Evolutionary conservation across 2,113 vertebrate genomes (phyloP).

Genomic region (Actenoides hombroni): DNA sequence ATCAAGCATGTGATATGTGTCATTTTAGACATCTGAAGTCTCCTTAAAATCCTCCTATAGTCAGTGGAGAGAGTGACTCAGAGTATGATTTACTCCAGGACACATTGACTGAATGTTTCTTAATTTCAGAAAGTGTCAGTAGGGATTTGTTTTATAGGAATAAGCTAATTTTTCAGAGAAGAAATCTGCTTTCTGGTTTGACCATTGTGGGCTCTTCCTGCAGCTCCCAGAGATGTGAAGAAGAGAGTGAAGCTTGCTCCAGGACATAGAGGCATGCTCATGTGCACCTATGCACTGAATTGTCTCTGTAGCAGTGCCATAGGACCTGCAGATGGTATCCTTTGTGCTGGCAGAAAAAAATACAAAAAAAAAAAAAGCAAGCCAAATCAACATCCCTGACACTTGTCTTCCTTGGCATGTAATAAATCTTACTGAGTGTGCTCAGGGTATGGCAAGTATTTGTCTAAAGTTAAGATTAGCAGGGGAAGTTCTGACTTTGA

Average conservation of each 20-base stretch:
- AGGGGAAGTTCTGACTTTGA: slow-evolving; percentile 42
- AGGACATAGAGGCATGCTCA: neutral
- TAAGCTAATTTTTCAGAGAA: neutral
- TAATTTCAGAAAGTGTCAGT: neutral
- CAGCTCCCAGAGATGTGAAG: neutral
- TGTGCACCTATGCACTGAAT: fast-evolving
- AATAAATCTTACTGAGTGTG: neutral
- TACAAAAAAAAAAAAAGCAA: neutral
- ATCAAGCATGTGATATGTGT: neutral
- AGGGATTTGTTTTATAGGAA: neutral
- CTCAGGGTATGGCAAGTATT: slow-evolving; percentile 6
- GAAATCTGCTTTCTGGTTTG: neutral
- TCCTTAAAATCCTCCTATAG: neutral
- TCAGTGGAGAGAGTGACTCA: neutral
- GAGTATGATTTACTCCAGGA: neutral
- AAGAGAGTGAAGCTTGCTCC: neutral
- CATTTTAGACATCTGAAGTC: neutral
- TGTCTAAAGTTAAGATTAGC: slow-evolving; percentile 53
- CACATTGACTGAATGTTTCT: neutral
- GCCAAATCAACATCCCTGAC: neutral
- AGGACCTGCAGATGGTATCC: neutral
- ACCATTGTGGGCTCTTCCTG: neutral
- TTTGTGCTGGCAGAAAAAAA: neutral
- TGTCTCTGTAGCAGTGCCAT: neutral
- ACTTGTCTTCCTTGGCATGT: neutral